These are phyloP conservation scores for Sepiola atlantica DNA, from an alignment of 2,888 invertebrate genomes.

Conservation along the genomic window DNA sequence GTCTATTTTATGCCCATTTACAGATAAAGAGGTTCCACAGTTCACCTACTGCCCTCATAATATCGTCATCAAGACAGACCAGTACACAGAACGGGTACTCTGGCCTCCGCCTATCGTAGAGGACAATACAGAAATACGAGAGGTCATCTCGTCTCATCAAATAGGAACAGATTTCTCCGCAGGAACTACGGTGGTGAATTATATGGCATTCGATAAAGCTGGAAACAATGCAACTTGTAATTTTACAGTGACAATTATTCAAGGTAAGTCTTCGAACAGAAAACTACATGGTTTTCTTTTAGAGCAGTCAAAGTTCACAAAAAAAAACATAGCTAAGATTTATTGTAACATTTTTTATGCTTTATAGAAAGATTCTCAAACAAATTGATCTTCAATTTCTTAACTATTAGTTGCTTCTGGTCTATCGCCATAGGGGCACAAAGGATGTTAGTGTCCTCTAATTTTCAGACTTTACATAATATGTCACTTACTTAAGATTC, in stretches of 20 bases:
- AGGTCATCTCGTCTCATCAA: constrained; percentile 56
- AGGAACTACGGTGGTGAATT: constrained; percentile 60
- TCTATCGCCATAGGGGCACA: no score
- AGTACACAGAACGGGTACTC: constrained; percentile 56
- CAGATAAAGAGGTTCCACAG: constrained; percentile 63
- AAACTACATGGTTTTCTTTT: background rate
- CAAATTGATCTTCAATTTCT: no score
- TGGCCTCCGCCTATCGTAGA: constrained; percentile 64
- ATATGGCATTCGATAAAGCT: constrained; percentile 64
- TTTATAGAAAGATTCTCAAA: no score
- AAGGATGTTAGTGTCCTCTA: no score
- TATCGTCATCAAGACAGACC: constrained; percentile 58
- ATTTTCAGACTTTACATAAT: no score
- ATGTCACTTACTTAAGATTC: no score
- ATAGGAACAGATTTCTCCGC: constrained; percentile 58
- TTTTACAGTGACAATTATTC: constrained; percentile 62
- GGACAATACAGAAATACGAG: constrained; percentile 62
- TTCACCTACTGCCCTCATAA: constrained; percentile 65
- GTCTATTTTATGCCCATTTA: constrained; percentile 39
- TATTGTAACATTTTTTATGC: no score
- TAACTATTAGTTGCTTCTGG: no score
- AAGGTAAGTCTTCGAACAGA: constrained; percentile 57
- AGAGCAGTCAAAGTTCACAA: no score
- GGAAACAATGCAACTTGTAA: constrained; percentile 64
- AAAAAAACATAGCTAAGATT: no score